Evolutionary conservation across 2,888 invertebrate genomes (phyloP).

Genomic region (Dryococelus australis): DNA sequence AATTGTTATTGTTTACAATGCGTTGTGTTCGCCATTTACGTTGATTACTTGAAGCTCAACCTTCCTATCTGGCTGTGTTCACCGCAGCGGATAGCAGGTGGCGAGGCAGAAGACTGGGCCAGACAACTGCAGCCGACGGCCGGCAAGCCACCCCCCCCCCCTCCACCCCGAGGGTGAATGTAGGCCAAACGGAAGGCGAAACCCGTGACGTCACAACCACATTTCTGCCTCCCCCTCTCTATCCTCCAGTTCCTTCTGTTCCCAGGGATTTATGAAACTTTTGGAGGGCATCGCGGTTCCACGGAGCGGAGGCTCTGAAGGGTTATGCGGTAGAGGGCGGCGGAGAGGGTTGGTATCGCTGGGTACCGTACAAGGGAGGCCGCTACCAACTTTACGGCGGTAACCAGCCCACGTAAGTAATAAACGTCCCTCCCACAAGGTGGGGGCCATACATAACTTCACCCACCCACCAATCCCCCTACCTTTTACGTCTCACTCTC

Average conservation of each 20-base stretch:
- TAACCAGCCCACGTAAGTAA: slow-evolving; percentile 16
- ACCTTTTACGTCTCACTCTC: too few species aligned
- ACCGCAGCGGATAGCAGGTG: too few species aligned
- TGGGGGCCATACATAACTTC: slow-evolving; percentile 16
- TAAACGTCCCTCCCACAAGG: slow-evolving; percentile 5
- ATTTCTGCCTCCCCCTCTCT: too few species aligned
- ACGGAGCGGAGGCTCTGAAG: not conserved
- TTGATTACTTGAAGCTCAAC: too few species aligned
- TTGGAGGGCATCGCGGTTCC: not conserved
- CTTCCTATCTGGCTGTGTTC: too few species aligned
- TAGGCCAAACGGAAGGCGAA: slow-evolving; percentile 16
- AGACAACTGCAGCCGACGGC: too few species aligned
- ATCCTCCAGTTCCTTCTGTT: not conserved
- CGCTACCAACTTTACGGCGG: not conserved
- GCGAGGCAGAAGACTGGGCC: too few species aligned
- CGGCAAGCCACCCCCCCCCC: not conserved
- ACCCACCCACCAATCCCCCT: not conserved
- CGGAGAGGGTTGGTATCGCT: not conserved
- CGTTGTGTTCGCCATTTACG: too few species aligned
- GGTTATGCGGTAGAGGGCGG: not conserved
- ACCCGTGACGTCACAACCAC: not conserved
- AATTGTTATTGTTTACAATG: too few species aligned
- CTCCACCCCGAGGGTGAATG: not conserved
- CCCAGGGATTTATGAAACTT: not conserved
- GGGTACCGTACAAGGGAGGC: not conserved